Base-by-base conservation (phyloP, 2,888 invertebrate species). In the Eudemis profundana region DNA sequence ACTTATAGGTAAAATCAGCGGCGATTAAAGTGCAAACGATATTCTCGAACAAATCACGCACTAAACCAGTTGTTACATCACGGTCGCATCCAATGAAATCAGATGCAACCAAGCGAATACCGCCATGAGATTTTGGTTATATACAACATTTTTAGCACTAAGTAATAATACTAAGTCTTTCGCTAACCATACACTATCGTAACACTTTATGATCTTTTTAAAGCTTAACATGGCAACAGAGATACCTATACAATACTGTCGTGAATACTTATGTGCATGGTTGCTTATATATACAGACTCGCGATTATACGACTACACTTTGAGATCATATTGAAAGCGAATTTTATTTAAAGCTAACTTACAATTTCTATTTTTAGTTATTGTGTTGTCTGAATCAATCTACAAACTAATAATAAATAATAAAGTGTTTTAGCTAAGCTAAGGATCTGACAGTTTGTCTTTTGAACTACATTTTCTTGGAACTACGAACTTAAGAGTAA, bases 281-380 rank as follows among this genome's bases (percentile, higher is more conserved):
- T n/a, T 50, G 42, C 15, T 5, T 27, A 19, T 29, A 23, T 54
- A 33, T 42, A 51, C 62, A 33, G 66, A 50, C 14, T 17, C 40
- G 42, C 50, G 14, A 42, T 61, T 59, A 62, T 72, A 75, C 21
- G 71, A 75, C 74, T 74, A 75, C 72, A 71, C 65, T 70, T 72
- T 68, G 77, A 77, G 77, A 77, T 76, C 77, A 73, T 72, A 59
- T 70, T 62, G 77, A 77, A 76, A 77, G 76, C 77, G 69, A 72
- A 72, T 73, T 72, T 63, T 2, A 49, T 60, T 47, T 40, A 53
- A 38, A 61, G 42, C 56, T 66, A 53, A 56, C 50, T 57, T 62
- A 62, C 50, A 17, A 15, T 4, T 27, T 15, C 12, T 60, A 40
- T 1, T 10, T 1, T 10, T 33, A 44, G 2, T 42, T 40, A 14